A percentile compares a stretch with the other conserved stretches of the same genome.
phyloP scores from a whole-genome alignment of 1,140 invertebrate species.

The Anastrepha obliqua region DNA sequence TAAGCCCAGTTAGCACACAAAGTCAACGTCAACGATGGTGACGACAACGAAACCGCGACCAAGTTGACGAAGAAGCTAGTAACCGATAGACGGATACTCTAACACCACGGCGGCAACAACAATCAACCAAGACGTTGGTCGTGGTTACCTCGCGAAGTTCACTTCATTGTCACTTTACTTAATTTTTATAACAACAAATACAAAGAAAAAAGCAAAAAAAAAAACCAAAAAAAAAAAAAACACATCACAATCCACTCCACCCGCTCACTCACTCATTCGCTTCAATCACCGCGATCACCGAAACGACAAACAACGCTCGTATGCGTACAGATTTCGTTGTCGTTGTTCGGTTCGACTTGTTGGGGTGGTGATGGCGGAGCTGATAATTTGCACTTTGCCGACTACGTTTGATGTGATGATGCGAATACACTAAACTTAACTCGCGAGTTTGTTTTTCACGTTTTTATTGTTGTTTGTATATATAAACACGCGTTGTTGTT shows the following conservation, averaged over 20 bases:
- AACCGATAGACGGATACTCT: neutral
- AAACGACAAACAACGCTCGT: neutral
- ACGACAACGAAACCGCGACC: conserved; percentile 7
- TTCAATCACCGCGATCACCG: conserved; percentile 33
- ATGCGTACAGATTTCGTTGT: neutral
- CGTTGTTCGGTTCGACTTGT: neutral
- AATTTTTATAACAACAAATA: neutral
- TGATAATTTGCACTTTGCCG: conserved; percentile 24
- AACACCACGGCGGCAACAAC: neutral
- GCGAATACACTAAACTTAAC: conserved; percentile 4
- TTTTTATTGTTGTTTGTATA: neutral
- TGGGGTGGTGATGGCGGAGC: neutral
- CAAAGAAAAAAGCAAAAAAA: neutral
- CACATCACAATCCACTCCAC: conserved; percentile 4
- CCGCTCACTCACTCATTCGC: neutral
- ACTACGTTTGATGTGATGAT: neutral
- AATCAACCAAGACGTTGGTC: neutral
- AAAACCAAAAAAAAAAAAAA: neutral
- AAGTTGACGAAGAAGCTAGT: neutral
- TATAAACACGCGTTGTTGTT: neutral
- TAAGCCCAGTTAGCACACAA: conserved; percentile 3
- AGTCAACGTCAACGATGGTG: neutral
- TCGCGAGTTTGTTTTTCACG: neutral
- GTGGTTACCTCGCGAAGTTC: neutral
- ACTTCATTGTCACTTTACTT: conserved; percentile 37